Percentiles rank a stretch among this genome's conserved stretches.
Evolutionary conservation across 1,140 invertebrate genomes (phyloP).

Genomic region (Triops longicaudatus): DNA sequence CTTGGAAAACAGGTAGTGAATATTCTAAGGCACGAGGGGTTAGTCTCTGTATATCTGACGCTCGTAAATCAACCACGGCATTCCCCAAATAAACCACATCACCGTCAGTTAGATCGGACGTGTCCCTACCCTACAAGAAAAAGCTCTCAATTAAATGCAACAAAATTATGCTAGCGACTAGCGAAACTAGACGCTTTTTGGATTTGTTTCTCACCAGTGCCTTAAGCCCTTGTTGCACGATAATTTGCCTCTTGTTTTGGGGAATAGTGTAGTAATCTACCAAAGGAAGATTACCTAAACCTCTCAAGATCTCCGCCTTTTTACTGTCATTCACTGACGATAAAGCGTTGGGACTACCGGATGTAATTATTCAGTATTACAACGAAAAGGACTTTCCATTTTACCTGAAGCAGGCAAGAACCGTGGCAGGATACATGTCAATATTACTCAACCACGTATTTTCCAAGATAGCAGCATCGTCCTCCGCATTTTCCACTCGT

Average conservation of each 20-base stretch:
- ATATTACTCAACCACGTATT: slow-evolving; percentile 23
- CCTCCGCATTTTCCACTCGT: slow-evolving; percentile 18
- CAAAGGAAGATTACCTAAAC: slow-evolving; percentile 7
- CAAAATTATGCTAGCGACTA: too few relatives aligned
- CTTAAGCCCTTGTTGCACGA: slow-evolving; percentile 18
- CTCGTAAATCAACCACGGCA: slow-evolving; percentile 22
- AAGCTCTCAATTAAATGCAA: background rate
- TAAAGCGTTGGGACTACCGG: background rate
- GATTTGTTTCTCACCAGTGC: slow-evolving; percentile 1
- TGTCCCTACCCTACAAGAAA: background rate
- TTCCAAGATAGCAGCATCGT: slow-evolving; percentile 19
- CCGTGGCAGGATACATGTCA: slow-evolving; percentile 26
- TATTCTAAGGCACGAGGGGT: slow-evolving; percentile 11
- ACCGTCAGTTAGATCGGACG: slow-evolving; percentile 17
- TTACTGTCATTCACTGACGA: background rate
- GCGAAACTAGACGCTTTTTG: background rate
- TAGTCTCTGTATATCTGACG: background rate
- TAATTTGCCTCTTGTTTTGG: background rate
- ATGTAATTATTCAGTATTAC: background rate
- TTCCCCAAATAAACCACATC: slow-evolving; percentile 20
- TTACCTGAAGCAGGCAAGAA: slow-evolving; percentile 21
- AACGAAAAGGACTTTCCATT: background rate
- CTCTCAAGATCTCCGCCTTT: slow-evolving; percentile 20
- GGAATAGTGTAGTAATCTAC: slow-evolving; percentile 22
- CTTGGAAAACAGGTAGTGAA: slow-evolving; percentile 20